A percentile compares a stretch with the other conserved stretches of the same genome.
These are phyloP conservation scores for Ciona savignyi DNA, from an alignment of 23 tunicate genomes.

Conservation along the genomic window DNA sequence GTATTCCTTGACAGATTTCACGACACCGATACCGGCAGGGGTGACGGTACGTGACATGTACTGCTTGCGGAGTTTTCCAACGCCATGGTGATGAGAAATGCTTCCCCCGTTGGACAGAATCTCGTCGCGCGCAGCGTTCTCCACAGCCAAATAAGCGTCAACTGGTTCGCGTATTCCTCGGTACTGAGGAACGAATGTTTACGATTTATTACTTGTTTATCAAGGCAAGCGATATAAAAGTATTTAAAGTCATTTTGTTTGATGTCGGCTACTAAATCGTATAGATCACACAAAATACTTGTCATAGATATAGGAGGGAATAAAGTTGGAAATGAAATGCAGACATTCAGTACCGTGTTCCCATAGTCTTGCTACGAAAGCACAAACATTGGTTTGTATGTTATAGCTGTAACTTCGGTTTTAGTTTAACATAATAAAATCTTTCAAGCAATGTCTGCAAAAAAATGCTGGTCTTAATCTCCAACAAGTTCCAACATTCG, in stretches of 20 bases:
- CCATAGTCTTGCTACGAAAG: too few relatives aligned
- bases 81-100: constrained; percentile 88
- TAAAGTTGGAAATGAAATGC: too few relatives aligned
- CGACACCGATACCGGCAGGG: constrained; percentile 42
- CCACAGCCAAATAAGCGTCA: constrained; percentile 55
- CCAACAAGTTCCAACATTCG: too few relatives aligned
- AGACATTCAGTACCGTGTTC: too few relatives aligned
- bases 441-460: too few relatives aligned
- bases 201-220: background rate
- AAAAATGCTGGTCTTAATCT: too few relatives aligned
- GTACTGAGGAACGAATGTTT: constrained; percentile 23
- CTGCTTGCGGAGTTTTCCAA: constrained; percentile 83
- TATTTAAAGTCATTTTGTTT: background rate
- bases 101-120: constrained; percentile 81
- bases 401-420: too few relatives aligned
- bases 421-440: too few relatives aligned
- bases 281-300: too few relatives aligned
- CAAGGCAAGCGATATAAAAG: background rate
- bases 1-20: constrained; percentile 72
- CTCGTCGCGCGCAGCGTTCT: constrained; percentile 89
- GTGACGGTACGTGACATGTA: constrained; percentile 69
- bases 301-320: too few relatives aligned
- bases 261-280: background rate
- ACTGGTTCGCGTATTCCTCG: constrained; percentile 73
- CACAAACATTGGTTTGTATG: too few relatives aligned